A percentile compares a stretch with the other conserved stretches of the same genome.
These are phyloP conservation scores for Tetramorium parvispinum DNA, from an alignment of 1,140 invertebrate genomes.

Conservation along the genomic window DNA sequence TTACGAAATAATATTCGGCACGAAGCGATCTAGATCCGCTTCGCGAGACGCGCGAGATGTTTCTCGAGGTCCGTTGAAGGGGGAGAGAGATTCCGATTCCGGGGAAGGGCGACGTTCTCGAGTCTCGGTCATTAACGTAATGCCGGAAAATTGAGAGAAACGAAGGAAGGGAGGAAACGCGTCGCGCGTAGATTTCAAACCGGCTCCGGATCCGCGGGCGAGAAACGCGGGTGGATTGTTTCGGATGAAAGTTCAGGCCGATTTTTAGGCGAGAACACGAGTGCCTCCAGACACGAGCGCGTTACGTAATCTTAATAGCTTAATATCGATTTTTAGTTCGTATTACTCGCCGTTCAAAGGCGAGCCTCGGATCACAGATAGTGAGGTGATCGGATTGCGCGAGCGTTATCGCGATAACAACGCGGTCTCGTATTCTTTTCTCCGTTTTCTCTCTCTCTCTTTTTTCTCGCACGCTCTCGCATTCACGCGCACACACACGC, in stretches of 20 bases:
- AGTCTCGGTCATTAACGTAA: not conserved
- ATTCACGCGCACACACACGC: not conserved
- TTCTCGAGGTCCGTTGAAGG: too few species aligned
- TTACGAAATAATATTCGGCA: not conserved
- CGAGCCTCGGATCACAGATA: constrained; percentile 85
- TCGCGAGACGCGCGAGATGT: not conserved
- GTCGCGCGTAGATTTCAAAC: not conserved
- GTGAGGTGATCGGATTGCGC: constrained; percentile 85
- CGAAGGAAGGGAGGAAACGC: not conserved
- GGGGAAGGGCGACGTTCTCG: not conserved
- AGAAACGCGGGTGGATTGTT: not conserved
- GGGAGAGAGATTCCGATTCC: not conserved
- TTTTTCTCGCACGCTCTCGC: constrained; percentile 61
- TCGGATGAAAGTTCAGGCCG: not conserved
- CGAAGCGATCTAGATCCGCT: not conserved
- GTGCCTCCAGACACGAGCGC: constrained; percentile 60
- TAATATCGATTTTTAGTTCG: constrained; percentile 84
- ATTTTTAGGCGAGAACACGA: constrained; percentile 55
- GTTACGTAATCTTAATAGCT: constrained; percentile 76
- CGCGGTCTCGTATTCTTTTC: constrained; percentile 65
- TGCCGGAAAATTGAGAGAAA: not conserved
- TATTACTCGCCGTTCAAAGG: constrained; percentile 79
- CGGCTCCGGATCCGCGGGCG: not conserved
- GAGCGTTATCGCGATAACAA: constrained; percentile 79
- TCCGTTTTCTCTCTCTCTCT: constrained; percentile 43